Evolutionary conservation across 2,888 invertebrate species (phyloP).

Genomic region (Ctenicera cuprea): DNA sequence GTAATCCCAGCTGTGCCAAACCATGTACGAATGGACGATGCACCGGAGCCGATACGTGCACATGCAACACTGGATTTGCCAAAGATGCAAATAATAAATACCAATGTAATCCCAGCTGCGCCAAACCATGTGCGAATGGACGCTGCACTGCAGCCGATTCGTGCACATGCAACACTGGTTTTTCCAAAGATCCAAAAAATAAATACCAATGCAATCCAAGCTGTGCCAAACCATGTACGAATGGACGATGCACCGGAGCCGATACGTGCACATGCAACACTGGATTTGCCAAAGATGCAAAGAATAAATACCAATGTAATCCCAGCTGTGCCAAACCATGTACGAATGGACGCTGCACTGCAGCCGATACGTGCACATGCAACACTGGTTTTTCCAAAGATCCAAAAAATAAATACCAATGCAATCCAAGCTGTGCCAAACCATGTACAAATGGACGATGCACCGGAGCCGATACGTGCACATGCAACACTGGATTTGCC

Average conservation of each 20-base stretch:
- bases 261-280: conserved; percentile 60
- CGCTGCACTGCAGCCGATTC: conserved; percentile 8
- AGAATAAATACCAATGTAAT: conserved; percentile 49
- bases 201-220: conserved; percentile 28
- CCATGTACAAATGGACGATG: conserved; percentile 50
- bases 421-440: conserved; percentile 47
- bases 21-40: conserved; percentile 61
- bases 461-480: conserved; percentile 39
- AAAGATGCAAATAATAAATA: conserved; percentile 24
- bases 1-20: conserved; percentile 58
- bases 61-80: conserved; percentile 18
- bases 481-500: conserved; percentile 29
- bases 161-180: conserved; percentile 19
- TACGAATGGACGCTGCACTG: conserved; percentile 61
- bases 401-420: conserved; percentile 33
- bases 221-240: conserved; percentile 22
- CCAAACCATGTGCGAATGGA: conserved; percentile 24
- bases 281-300: conserved; percentile 54
- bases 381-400: conserved; percentile 15
- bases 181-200: conserved; percentile 20
- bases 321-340: conserved; percentile 61
- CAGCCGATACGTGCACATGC: conserved; percentile 18
- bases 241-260: conserved; percentile 57
- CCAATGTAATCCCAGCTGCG: conserved; percentile 21
- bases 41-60: conserved; percentile 22